Conservation (phyloP, 2,797 vertebrate species). For the Stomatorhinus walkeri region DNA sequence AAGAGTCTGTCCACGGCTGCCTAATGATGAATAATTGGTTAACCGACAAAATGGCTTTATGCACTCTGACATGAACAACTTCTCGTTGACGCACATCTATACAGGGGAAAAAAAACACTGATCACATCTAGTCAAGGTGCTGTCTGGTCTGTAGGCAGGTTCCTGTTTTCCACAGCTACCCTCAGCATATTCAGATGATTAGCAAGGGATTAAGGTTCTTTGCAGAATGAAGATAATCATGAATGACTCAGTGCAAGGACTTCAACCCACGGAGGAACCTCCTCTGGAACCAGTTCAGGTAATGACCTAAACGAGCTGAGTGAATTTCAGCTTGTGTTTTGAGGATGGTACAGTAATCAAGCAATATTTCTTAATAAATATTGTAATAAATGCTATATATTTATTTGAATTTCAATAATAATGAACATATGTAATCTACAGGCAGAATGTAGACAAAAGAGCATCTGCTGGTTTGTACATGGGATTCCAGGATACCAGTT, state of each 20-base stretch:
- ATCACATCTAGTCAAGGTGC: not conserved
- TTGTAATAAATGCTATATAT: not conserved
- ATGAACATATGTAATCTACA: not conserved
- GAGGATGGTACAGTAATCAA: not conserved
- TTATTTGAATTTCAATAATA: not conserved
- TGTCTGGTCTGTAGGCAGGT: not conserved
- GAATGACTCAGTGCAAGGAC: not conserved
- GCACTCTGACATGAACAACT: not conserved
- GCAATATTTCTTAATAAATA: not conserved
- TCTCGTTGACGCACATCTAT: not conserved
- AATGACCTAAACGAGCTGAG: not conserved
- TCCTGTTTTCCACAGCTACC: not conserved
- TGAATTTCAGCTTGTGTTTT: not conserved
- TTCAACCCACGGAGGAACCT: not conserved
- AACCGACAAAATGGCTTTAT: not conserved
- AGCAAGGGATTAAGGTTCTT: slow-evolving; percentile 5
- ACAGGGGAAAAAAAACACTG: not conserved
- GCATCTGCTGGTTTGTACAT: not conserved
- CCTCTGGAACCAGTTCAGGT: not conserved
- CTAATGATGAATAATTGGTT: not conserved
- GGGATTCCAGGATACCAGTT: not conserved
- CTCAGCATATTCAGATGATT: not conserved
- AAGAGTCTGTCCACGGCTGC: not conserved
- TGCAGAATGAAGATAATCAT: slow-evolving; percentile 9
- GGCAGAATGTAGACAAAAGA: not conserved